phyloP scores from a whole-genome alignment of 2,888 invertebrate species.

The Myopa testacea region DNA sequence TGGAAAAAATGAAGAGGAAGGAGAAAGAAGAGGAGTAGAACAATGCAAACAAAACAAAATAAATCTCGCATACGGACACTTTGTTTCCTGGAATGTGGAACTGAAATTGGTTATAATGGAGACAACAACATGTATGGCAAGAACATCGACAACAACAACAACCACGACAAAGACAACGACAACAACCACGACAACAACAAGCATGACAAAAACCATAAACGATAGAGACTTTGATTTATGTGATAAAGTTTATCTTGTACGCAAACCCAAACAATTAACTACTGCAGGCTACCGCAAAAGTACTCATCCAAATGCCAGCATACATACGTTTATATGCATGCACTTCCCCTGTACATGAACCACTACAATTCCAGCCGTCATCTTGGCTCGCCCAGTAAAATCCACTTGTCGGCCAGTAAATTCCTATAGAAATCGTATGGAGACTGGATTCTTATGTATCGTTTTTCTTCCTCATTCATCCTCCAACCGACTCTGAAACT shows the following conservation, averaged over 20 bases:
- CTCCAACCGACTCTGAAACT: too few relatives aligned
- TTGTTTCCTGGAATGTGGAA: too few relatives aligned
- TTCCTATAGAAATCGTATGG: too few relatives aligned
- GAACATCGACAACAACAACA: too few relatives aligned
- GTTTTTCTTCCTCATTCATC: slow-evolving; percentile 28
- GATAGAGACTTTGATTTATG: slow-evolving; percentile 29
- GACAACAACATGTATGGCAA: neutral
- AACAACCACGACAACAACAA: slow-evolving; percentile 14
- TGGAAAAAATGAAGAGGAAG: neutral
- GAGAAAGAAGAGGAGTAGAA: neutral
- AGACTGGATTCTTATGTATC: too few relatives aligned
- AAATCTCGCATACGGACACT: too few relatives aligned
- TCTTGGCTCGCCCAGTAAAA: too few relatives aligned
- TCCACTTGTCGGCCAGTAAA: too few relatives aligned
- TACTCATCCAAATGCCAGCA: neutral
- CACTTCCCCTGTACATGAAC: neutral
- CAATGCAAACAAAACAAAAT: too few relatives aligned
- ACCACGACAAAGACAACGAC: neutral
- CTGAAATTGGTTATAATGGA: neutral
- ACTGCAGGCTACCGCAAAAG: slow-evolving; percentile 8
- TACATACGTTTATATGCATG: neutral
- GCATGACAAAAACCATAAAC: slow-evolving; percentile 47
- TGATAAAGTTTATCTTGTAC: slow-evolving; percentile 18
- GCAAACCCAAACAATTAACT: slow-evolving; percentile 52
- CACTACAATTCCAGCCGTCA: neutral